A percentile compares a stretch with the other conserved stretches of the same genome.
phyloP scores from a whole-genome alignment of 2,113 vertebrate species.

The Bubo bubo region DNA sequence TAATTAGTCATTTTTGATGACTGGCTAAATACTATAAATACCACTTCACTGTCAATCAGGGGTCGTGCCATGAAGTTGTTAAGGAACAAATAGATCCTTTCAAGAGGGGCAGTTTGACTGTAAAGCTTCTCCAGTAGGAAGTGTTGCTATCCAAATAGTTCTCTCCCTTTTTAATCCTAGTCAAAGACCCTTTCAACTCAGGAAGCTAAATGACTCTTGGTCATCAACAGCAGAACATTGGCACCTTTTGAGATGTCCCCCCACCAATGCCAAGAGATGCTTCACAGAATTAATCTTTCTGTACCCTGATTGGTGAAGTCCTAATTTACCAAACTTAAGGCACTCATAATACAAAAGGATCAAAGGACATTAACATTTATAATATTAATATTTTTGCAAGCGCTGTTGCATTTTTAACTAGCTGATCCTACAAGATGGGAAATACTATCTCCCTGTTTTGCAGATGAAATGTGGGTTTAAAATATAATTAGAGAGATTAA shows the following conservation, averaged over 20 bases:
- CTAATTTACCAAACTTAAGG: not conserved
- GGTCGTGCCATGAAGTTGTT: not conserved
- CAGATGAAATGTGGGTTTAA: not conserved
- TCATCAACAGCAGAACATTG: not conserved
- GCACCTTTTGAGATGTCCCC: not conserved
- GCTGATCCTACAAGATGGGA: not conserved
- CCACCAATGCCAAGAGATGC: not conserved
- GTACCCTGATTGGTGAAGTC: not conserved
- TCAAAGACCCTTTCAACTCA: not conserved
- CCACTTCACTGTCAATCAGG: not conserved
- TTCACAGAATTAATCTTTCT: not conserved
- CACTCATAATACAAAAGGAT: not conserved
- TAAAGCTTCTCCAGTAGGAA: not conserved
- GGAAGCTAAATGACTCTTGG: not conserved
- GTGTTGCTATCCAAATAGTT: not conserved
- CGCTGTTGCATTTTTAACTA: not conserved
- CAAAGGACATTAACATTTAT: not conserved
- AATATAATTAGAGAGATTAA: not conserved
- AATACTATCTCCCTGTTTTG: not conserved
- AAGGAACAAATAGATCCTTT: not conserved
- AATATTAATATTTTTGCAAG: not conserved
- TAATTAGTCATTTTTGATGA: constrained; percentile 39
- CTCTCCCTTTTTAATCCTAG: not conserved
- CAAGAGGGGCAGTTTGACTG: not conserved
- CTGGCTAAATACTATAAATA: constrained; percentile 18